These are phyloP conservation scores for Lasioglossum pauxillum DNA, from an alignment of 2,888 invertebrate genomes.

Conservation along the genomic window DNA sequence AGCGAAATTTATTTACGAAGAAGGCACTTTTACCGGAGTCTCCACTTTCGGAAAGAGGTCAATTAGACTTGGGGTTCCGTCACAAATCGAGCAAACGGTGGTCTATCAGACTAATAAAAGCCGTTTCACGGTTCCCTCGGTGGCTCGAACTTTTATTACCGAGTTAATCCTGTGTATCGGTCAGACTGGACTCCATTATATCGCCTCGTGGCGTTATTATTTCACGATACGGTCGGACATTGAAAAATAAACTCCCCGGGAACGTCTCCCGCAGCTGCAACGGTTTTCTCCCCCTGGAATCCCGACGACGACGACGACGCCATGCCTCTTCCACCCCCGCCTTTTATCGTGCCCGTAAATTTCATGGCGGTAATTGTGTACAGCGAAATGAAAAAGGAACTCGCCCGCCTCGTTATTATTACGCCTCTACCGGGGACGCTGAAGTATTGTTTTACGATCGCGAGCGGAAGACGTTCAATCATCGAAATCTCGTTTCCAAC, in stretches of 20 bases:
- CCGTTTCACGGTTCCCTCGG: background rate
- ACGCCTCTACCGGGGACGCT: conserved; percentile 32
- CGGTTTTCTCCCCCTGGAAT: conserved; percentile 12
- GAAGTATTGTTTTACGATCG: conserved; percentile 42
- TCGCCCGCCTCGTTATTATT: conserved; percentile 35
- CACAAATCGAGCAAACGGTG: background rate
- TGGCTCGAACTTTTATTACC: conserved; percentile 14
- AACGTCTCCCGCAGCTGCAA: conserved; percentile 33
- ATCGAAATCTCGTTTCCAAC: conserved; percentile 11
- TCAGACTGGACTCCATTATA: conserved; percentile 14
- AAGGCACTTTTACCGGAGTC: background rate
- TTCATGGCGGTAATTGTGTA: conserved; percentile 46
- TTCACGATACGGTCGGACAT: conserved; percentile 28
- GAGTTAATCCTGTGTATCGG: conserved; percentile 23
- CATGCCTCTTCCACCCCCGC: background rate
- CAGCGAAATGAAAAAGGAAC: conserved; percentile 31
- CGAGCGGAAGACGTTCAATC: conserved; percentile 19
- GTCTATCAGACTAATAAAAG: background rate
- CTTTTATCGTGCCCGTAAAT: conserved; percentile 48
- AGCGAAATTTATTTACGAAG: background rate
- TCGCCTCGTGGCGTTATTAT: conserved; percentile 34
- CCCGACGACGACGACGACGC: background rate
- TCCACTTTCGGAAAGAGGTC: background rate
- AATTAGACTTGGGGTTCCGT: background rate
- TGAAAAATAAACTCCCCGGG: conserved; percentile 26